phyloP scores from a whole-genome alignment of 2,888 invertebrate genomes.

The Malachius bipustulatus region DNA sequence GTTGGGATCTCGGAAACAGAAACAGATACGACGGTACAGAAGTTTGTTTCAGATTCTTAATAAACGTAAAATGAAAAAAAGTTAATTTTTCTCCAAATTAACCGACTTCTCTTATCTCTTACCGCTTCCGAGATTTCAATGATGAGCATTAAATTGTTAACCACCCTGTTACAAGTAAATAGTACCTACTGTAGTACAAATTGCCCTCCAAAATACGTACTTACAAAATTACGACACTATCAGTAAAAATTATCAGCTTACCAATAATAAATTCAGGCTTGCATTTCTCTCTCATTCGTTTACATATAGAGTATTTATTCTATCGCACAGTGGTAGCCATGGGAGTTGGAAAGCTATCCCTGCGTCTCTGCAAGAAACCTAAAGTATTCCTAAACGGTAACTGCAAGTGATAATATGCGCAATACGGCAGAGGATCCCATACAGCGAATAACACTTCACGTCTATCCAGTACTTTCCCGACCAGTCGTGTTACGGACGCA shows the following conservation, averaged over 20 bases:
- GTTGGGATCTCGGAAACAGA: too few relatives aligned
- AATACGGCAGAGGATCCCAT: slow-evolving; percentile 80
- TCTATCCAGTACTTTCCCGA: slow-evolving; percentile 61
- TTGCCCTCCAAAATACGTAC: slow-evolving; percentile 32
- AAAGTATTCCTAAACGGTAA: slow-evolving; percentile 51
- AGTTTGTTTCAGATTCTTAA: too few relatives aligned
- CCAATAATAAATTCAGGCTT: slow-evolving; percentile 24
- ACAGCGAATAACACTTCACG: slow-evolving; percentile 69
- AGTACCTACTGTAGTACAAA: too few relatives aligned
- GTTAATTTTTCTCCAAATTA: too few relatives aligned
- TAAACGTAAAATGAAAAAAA: too few relatives aligned
- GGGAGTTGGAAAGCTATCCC: slow-evolving; percentile 33
- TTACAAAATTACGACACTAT: slow-evolving; percentile 38
- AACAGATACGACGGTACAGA: too few relatives aligned
- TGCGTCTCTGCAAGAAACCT: slow-evolving; percentile 42
- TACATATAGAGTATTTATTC: slow-evolving; percentile 14
- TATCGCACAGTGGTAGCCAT: slow-evolving; percentile 34
- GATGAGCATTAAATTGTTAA: too few relatives aligned
- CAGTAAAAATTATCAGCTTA: neutral
- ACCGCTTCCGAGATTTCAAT: too few relatives aligned
- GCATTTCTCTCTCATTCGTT: slow-evolving; percentile 30
- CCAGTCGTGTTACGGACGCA: slow-evolving; percentile 45
- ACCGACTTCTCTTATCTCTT: too few relatives aligned
- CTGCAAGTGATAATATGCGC: slow-evolving; percentile 74
- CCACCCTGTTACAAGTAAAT: too few relatives aligned